These are phyloP conservation scores for Trachythela sp. DNA, from an alignment of 64 coral and sea anemone species.

Conservation along the genomic window DNA sequence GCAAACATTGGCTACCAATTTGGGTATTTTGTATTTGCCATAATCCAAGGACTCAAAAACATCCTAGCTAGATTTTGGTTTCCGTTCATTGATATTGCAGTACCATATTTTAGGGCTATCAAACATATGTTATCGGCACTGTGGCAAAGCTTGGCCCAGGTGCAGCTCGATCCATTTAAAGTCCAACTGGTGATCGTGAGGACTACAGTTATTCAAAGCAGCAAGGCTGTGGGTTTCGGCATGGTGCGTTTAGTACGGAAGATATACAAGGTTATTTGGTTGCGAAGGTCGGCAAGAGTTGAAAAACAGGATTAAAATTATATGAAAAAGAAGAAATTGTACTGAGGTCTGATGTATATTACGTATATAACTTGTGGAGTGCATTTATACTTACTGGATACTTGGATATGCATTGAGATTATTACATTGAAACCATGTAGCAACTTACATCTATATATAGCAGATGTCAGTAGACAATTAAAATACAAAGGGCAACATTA, in stretches of 20 bases:
- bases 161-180: slow-evolving; percentile 78
- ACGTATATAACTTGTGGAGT: too few species aligned
- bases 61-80: neutral
- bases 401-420: too few species aligned
- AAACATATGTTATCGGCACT: neutral
- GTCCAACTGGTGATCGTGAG: slow-evolving; percentile 80
- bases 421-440: too few species aligned
- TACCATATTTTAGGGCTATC: neutral
- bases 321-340: too few species aligned
- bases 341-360: too few species aligned
- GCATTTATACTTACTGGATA: too few species aligned
- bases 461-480: too few species aligned
- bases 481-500: too few species aligned
- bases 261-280: neutral
- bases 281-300: neutral
- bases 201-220: slow-evolving; percentile 79
- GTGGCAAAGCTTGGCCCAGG: slow-evolving; percentile 60
- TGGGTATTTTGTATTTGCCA: neutral
- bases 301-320: neutral
- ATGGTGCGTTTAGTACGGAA: slow-evolving; percentile 33
- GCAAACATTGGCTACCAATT: neutral
- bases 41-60: neutral
- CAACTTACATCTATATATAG: too few species aligned
- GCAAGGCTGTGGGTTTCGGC: slow-evolving; percentile 75
- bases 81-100: neutral